phyloP scores from a whole-genome alignment of 2,113 vertebrate genomes.

The Myanophis thanlyinensis region DNA sequence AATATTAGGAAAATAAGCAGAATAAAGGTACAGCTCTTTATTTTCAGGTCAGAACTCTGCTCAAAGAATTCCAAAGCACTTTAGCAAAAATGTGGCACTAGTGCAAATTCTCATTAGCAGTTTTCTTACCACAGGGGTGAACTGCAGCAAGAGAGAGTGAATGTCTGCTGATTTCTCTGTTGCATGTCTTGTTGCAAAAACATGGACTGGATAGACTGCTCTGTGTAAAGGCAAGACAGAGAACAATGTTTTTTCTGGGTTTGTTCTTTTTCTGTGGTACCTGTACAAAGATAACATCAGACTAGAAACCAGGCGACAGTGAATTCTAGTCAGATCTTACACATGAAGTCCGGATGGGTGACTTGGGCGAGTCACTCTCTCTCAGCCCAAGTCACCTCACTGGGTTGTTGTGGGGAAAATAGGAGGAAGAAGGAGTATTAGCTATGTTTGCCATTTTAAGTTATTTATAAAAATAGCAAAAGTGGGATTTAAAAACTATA shows the following conservation, averaged over 20 bases:
- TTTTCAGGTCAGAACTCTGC: constrained; percentile 51
- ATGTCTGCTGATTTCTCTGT: neutral
- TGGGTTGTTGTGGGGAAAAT: neutral
- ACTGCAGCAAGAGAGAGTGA: neutral
- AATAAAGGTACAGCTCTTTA: constrained; percentile 51
- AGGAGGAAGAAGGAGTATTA: neutral
- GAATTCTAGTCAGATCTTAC: neutral
- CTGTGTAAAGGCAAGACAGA: neutral
- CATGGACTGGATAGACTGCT: neutral
- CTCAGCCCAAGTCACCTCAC: neutral
- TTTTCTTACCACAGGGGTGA: neutral
- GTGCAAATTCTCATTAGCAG: neutral
- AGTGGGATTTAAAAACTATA: neutral
- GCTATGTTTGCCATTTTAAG: neutral
- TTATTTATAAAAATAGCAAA: neutral
- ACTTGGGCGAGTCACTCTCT: neutral
- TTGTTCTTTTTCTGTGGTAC: neutral
- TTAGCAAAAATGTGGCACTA: constrained; percentile 29
- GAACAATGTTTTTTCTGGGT: neutral
- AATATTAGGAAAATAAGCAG: constrained; percentile 52
- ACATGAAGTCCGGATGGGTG: neutral
- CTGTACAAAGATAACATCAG: neutral
- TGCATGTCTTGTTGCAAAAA: neutral
- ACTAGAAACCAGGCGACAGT: neutral
- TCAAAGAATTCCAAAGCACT: constrained; percentile 54